These are phyloP conservation scores for Gymnothorax javanicus DNA, from an alignment of 2,797 vertebrate species.

Conservation along the genomic window DNA sequence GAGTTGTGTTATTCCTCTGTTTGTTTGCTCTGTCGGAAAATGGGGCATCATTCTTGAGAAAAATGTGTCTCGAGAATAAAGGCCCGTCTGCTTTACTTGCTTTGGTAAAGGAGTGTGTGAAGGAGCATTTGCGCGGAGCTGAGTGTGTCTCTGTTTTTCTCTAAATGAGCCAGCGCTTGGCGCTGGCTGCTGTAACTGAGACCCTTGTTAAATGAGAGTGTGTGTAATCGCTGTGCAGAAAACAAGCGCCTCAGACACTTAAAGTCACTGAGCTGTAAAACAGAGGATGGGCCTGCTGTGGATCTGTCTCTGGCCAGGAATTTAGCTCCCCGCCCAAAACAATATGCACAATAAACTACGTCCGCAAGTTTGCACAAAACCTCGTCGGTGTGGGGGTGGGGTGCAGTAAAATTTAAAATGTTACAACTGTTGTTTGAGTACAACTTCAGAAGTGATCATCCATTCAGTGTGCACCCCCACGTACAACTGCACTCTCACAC, in stretches of 20 bases:
- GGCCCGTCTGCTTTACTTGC: background rate
- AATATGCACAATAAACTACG: background rate
- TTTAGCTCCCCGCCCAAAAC: background rate
- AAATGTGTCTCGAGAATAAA: background rate
- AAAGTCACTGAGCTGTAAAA: background rate
- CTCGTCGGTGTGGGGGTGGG: background rate
- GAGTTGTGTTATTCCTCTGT: background rate
- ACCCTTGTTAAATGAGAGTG: slow-evolving; percentile 36
- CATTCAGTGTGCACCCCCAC: background rate
- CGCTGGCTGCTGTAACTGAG: background rate
- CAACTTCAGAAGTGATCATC: background rate
- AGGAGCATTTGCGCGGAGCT: background rate
- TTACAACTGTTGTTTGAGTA: no score
- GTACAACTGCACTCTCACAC: no score
- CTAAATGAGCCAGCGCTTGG: background rate
- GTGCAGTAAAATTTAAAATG: no score
- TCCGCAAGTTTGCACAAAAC: background rate
- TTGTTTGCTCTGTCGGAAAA: slow-evolving; percentile 7
- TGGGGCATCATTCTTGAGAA: background rate
- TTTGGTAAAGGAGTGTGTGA: slow-evolving; percentile 5
- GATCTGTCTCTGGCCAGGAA: background rate
- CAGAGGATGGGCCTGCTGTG: background rate
- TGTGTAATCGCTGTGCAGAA: background rate
- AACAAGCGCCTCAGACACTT: background rate
- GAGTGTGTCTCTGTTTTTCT: slow-evolving; percentile 9